Evolutionary conservation across 2,888 invertebrate genomes (phyloP).

Genomic region (Mactromeris polynyma): DNA sequence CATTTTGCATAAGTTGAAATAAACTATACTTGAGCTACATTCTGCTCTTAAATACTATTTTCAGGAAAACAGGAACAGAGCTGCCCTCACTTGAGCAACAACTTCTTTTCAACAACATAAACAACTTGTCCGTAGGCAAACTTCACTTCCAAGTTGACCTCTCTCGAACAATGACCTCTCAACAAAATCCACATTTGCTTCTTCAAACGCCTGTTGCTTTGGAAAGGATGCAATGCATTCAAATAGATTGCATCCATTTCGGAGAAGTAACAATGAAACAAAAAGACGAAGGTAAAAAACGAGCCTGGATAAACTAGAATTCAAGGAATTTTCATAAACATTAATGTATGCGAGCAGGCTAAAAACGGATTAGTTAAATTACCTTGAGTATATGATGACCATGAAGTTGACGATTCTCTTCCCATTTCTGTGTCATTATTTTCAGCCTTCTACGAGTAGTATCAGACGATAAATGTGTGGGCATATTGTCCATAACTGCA

Average conservation of each 20-base stretch:
- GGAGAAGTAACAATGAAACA: no score
- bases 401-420: neutral
- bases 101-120: no score
- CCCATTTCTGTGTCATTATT: conserved; percentile 1
- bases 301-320: neutral
- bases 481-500: neutral
- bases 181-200: neutral
- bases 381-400: neutral
- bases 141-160: no score
- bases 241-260: neutral
- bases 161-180: neutral
- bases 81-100: no score
- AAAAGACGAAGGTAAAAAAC: no score
- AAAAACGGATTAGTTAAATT: neutral
- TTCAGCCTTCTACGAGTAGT: neutral
- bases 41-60: no score
- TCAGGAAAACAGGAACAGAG: no score
- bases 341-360: neutral
- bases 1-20: no score
- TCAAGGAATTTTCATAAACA: neutral
- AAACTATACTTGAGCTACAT: no score
- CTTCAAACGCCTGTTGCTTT: neutral
- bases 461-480: neutral
- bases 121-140: no score
- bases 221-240: neutral